A percentile compares a stretch with the other conserved stretches of the same genome.
Conservation (phyloP, 2,113 vertebrate genomes). For the Chloebia gouldiae region DNA sequence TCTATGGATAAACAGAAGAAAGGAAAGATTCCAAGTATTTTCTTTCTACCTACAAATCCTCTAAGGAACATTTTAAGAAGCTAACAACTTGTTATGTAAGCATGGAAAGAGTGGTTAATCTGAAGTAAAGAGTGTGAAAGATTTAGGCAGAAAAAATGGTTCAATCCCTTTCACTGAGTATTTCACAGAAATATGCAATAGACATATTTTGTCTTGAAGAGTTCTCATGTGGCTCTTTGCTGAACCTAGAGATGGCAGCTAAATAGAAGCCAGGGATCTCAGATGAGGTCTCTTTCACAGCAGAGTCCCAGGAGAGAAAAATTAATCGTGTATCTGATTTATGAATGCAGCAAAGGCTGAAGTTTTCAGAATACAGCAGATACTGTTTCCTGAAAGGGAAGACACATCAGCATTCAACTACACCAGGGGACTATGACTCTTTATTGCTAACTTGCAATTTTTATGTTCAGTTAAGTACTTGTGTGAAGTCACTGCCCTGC, state of each 20-base stretch:
- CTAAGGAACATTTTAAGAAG: neutral
- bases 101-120: neutral
- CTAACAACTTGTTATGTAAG: neutral
- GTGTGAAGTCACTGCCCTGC: neutral
- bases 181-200: neutral
- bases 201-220: neutral
- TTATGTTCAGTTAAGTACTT: neutral
- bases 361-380: neutral
- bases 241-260: neutral
- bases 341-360: neutral
- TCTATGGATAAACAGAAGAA: neutral
- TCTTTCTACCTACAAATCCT: neutral
- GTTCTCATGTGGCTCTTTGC: neutral
- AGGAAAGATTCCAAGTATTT: neutral
- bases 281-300: neutral
- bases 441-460: neutral
- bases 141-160: neutral
- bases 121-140: neutral
- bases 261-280: neutral
- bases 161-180: neutral
- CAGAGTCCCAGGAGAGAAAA: neutral
- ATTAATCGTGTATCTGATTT: neutral
- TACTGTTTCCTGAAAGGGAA: neutral
- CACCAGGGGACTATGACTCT: neutral
- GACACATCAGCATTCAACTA: neutral